Evolutionary conservation across 2,888 invertebrate species (phyloP).

Genomic region (Thumatha senex): DNA sequence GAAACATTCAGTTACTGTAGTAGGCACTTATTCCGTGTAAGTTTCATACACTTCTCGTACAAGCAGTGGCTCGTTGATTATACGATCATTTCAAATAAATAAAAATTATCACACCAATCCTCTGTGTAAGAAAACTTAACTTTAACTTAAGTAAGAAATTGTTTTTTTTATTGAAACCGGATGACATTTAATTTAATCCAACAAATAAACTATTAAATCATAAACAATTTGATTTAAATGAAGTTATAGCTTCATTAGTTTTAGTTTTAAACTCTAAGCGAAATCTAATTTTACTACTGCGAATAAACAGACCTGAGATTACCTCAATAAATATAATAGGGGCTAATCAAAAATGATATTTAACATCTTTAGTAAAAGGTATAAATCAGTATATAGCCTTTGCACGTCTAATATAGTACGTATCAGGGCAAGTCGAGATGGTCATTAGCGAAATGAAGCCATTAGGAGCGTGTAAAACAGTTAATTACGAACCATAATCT

Average conservation of each 20-base stretch:
- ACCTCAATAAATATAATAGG: constrained; percentile 24
- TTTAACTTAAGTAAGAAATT: constrained; percentile 8
- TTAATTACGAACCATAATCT: constrained; percentile 71
- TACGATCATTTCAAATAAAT: too few species aligned
- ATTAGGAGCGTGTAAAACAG: constrained; percentile 80
- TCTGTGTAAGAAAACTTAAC: background rate
- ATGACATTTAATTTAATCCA: constrained; percentile 11
- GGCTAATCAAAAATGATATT: constrained; percentile 26
- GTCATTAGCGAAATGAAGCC: constrained; percentile 79
- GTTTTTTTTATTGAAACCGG: constrained; percentile 17
- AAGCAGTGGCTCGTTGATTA: too few species aligned
- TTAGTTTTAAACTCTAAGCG: constrained; percentile 19
- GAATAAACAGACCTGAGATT: constrained; percentile 21
- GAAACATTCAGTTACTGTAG: too few species aligned
- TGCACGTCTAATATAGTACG: constrained; percentile 35
- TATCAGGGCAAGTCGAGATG: constrained; percentile 60
- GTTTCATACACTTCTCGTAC: too few species aligned
- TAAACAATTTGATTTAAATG: constrained; percentile 15
- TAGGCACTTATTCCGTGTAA: too few species aligned
- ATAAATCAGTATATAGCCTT: constrained; percentile 36
- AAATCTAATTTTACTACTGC: constrained; percentile 24
- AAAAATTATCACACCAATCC: constrained; percentile 5
- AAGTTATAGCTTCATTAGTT: constrained; percentile 22
- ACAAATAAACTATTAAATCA: constrained; percentile 12
- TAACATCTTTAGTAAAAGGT: constrained; percentile 37